These are phyloP conservation scores for Meteorus colon DNA, from an alignment of 2,888 invertebrate genomes.

Conservation along the genomic window DNA sequence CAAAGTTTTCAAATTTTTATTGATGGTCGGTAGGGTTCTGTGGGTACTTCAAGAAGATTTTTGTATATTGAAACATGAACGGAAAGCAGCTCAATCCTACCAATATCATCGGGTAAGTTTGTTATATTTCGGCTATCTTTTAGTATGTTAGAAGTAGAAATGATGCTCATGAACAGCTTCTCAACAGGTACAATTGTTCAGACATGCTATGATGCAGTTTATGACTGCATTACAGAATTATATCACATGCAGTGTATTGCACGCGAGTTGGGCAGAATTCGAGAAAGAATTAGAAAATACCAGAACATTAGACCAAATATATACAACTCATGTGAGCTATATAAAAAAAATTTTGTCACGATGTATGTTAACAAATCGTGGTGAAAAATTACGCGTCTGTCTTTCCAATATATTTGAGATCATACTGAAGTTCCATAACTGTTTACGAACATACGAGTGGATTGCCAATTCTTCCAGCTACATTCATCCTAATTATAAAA, in stretches of 20 bases:
- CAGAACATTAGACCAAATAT: conserved; percentile 82
- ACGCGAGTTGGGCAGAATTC: conserved; percentile 84
- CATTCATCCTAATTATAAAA: conserved; percentile 77
- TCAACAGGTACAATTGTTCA: conserved; percentile 78
- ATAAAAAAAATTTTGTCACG: conserved; percentile 84
- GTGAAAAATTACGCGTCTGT: conserved; percentile 80
- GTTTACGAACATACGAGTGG: conserved; percentile 78
- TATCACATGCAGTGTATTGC: conserved; percentile 84
- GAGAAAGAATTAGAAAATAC: conserved; percentile 80
- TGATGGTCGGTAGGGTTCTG: conserved; percentile 84
- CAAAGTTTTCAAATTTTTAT: conserved; percentile 83
- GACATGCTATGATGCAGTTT: conserved; percentile 85
- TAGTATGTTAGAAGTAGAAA: background rate
- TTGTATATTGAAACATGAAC: conserved; percentile 78
- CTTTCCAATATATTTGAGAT: conserved; percentile 83
- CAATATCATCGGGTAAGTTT: conserved; percentile 78
- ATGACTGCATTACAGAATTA: conserved; percentile 85
- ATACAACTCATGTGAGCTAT: conserved; percentile 82
- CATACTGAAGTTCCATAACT: conserved; percentile 81
- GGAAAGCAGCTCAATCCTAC: conserved; percentile 75
- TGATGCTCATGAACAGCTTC: background rate
- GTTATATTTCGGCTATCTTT: background rate
- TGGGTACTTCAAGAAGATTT: conserved; percentile 85
- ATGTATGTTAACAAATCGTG: conserved; percentile 83
- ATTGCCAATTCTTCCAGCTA: conserved; percentile 74